Evolutionary conservation across 2,888 invertebrate genomes (phyloP), one percentile per base, ranked within the genome.

Genomic region (Acanthosoma haemorrhoidale): DNA sequence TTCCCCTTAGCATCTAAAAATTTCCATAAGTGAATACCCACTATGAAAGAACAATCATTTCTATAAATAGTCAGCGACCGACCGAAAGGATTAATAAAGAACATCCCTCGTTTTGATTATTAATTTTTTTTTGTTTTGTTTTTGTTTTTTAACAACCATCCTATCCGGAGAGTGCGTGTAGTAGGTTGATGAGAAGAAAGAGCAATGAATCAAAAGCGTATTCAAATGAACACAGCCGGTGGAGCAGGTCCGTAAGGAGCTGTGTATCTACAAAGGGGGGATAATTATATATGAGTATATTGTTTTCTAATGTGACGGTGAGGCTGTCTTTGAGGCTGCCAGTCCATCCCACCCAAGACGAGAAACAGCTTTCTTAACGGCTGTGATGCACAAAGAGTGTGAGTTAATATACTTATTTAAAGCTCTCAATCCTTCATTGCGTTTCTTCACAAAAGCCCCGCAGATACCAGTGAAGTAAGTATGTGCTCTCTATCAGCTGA

Each of bases 221-320:
- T 51, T 51, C 51, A 51, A 51, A 51, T 51, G 51, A 51, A 51
- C 21, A 11, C 25, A n/a, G n/a, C n/a, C n/a, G n/a, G 18, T 5
- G 43, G 13, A 51, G 51, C 51, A 51, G 51, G 51, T 25, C 25
- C n/a, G 51, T 51, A 51, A 51, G 51, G 25, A 51, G 51, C 51
- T 21, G 25, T 13, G 51, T 13, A 25, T 25, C 51, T 51, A 25
- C 25, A 51, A 25, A 25, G 51, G 13, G 13, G 51, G 5, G 51
- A 51, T 51, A 51, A 51, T 51, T 51, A 51, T 51, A 51, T 21
- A 4, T n/a, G 51, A 51, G 51, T 51, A 1, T 51, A 51, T 51
- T 51, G 51, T 25, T 51, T 51, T 51, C 51, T 51, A 51, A 51
- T 51, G 51, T 25, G n/a, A n/a, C 21, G 21, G 21, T 25, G 1